phyloP scores from a whole-genome alignment of 2,888 invertebrate genomes.

The Diaphora mendica region DNA sequence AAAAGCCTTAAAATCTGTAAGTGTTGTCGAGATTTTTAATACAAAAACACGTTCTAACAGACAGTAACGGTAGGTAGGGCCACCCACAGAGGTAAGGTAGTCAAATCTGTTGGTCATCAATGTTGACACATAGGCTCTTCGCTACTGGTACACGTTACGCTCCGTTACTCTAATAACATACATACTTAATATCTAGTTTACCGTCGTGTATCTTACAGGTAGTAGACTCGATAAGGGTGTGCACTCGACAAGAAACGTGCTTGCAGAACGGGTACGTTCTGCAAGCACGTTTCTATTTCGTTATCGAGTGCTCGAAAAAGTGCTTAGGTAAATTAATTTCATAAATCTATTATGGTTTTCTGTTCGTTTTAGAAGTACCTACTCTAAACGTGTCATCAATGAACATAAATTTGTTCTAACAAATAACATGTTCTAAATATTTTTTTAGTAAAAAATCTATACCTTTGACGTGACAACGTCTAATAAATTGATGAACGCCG shows the following conservation, averaged over 20 bases:
- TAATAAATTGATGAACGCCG: too few relatives aligned
- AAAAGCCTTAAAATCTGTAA: slow-evolving; percentile 3
- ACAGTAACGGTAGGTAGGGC: slow-evolving; percentile 47
- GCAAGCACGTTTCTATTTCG: background rate
- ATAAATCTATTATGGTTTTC: background rate
- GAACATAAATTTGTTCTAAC: too few relatives aligned
- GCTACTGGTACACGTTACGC: slow-evolving; percentile 76
- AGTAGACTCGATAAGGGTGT: background rate
- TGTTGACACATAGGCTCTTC: slow-evolving; percentile 72
- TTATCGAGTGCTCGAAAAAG: background rate
- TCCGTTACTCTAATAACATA: slow-evolving; percentile 68
- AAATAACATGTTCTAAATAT: too few relatives aligned
- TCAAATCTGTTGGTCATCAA: slow-evolving; percentile 71
- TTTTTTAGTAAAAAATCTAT: too few relatives aligned
- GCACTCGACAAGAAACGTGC: too few relatives aligned
- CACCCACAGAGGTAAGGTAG: slow-evolving; percentile 73
- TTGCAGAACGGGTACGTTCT: too few relatives aligned
- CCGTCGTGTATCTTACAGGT: slow-evolving; percentile 19
- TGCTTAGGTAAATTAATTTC: too few relatives aligned
- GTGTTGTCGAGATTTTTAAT: background rate
- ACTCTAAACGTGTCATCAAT: too few relatives aligned
- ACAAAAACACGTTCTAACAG: slow-evolving; percentile 2
- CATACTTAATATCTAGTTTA: slow-evolving; percentile 42
- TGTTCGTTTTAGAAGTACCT: too few relatives aligned
- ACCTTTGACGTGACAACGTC: too few relatives aligned